Percentiles rank a stretch among this genome's conserved stretches.
Conservation (phyloP, 2,113 vertebrate species). For the Casuarius casuarius region DNA sequence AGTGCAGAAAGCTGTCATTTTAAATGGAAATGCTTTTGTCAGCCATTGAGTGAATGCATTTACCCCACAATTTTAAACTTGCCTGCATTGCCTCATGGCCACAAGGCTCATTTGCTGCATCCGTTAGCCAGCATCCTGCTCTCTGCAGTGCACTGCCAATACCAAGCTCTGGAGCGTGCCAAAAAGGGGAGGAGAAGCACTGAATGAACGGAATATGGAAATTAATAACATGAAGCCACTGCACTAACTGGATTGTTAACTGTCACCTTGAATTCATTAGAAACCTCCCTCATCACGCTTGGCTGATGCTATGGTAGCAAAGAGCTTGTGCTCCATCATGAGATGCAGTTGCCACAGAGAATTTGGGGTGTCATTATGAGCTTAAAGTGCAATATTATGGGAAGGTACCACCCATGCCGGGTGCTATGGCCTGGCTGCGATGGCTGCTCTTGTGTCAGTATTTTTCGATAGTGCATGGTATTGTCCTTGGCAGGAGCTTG, state of each 20-base stretch:
- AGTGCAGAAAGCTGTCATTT: background rate
- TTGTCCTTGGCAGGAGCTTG: background rate
- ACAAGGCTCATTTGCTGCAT: background rate
- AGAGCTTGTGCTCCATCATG: background rate
- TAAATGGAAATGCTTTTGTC: background rate
- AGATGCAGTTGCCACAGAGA: background rate
- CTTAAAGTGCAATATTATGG: background rate
- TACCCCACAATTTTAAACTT: background rate
- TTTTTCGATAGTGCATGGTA: rapidly evolving
- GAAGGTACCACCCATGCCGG: too few species aligned
- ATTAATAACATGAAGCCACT: background rate
- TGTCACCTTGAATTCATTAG: background rate
- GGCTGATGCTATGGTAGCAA: background rate
- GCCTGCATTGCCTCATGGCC: rapidly evolving
- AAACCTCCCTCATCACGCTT: background rate
- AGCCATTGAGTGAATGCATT: background rate
- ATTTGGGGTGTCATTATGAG: background rate
- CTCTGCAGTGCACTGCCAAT: rapidly evolving
- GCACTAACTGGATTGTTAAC: background rate
- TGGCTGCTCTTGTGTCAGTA: background rate
- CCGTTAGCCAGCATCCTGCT: background rate
- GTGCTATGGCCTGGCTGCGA: too few species aligned
- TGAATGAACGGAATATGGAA: background rate
- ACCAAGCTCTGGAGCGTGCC: background rate
- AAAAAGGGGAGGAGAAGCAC: background rate